Conservation (phyloP, 2,113 vertebrate genomes). For the Paraplagusia blochii region DNA sequence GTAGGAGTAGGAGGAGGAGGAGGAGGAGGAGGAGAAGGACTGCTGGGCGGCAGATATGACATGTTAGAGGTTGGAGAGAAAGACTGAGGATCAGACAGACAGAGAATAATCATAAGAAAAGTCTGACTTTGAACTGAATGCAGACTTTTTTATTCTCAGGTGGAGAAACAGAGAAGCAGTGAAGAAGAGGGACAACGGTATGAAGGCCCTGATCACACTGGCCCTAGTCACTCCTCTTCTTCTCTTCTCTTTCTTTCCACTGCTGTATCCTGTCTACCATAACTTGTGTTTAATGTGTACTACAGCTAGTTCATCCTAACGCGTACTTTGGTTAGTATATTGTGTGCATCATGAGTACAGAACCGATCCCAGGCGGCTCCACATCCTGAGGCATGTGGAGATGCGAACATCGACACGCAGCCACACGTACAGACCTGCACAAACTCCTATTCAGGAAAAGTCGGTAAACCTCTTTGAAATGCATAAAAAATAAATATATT, state of each 20-base stretch:
- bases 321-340: too few relatives aligned
- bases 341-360: not conserved
- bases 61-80: slow-evolving; percentile 61
- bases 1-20: slow-evolving; percentile 62
- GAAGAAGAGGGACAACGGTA: slow-evolving; percentile 59
- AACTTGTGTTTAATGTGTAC: too few relatives aligned
- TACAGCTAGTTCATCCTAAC: too few relatives aligned
- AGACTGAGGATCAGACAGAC: slow-evolving; percentile 38
- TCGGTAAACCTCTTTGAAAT: too few relatives aligned
- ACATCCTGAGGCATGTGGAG: not conserved
- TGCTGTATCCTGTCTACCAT: slow-evolving; percentile 35
- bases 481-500: too few relatives aligned
- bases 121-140: slow-evolving; percentile 48
- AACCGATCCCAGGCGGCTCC: slow-evolving; percentile 62
- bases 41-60: slow-evolving; percentile 72
- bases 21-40: slow-evolving; percentile 69
- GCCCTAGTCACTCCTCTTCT: too few relatives aligned
- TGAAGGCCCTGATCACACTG: slow-evolving; percentile 67
- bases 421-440: slow-evolving; percentile 15
- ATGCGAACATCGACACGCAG: slow-evolving; percentile 13
- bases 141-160: slow-evolving; percentile 62
- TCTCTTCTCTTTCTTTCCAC: too few relatives aligned
- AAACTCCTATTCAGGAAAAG: not conserved
- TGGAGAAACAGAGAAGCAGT: slow-evolving; percentile 23
- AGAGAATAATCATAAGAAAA: slow-evolving; percentile 34